phyloP scores from a whole-genome alignment of 2,888 invertebrate species.

The Ephialtes manifestator region DNA sequence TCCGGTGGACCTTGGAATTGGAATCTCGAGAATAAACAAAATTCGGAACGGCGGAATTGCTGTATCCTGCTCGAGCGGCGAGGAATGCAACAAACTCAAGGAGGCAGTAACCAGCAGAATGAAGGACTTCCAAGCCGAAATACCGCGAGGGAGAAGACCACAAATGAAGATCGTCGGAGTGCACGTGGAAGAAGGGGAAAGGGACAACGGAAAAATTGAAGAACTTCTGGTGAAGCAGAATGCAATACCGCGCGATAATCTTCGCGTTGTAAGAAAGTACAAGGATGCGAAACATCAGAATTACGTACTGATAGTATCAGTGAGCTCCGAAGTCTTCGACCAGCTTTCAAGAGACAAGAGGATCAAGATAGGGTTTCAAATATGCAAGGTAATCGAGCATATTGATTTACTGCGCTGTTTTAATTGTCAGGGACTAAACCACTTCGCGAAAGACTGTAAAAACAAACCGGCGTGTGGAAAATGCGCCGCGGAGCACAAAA shows the following conservation, averaged over 20 bases:
- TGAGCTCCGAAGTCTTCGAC: background rate
- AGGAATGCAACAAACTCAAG: background rate
- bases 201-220: background rate
- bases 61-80: background rate
- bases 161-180: conserved; percentile 10
- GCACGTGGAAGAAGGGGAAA: background rate
- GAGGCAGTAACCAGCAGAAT: background rate
- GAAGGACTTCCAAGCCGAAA: background rate
- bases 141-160: no score
- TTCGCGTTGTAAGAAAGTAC: background rate
- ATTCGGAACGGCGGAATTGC: background rate
- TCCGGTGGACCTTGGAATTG: background rate
- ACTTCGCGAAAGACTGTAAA: no score
- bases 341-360: background rate
- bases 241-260: background rate
- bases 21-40: background rate
- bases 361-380: conserved; percentile 7
- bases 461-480: background rate
- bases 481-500: conserved; percentile 7
- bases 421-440: no score
- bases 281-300: conserved; percentile 2
- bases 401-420: conserved; percentile 13
- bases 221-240: conserved; percentile 4
- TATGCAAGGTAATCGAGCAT: conserved; percentile 5
- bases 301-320: background rate